A percentile compares a stretch with the other conserved stretches of the same genome.
Evolutionary conservation across 2,888 invertebrate genomes (phyloP).

Genomic region (Platycheirus albimanus): DNA sequence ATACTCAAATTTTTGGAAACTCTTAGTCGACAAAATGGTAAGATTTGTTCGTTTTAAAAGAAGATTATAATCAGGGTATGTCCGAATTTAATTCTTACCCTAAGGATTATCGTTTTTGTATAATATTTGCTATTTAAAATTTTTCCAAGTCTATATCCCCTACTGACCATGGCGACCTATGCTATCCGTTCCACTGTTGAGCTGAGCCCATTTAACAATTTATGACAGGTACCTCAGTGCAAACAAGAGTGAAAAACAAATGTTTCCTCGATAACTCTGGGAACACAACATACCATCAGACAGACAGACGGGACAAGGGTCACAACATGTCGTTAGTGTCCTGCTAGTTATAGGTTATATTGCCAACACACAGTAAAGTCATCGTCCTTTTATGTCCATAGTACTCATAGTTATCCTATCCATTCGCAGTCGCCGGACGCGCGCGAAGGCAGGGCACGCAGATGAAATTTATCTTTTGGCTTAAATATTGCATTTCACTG

Average conservation of each 20-base stretch:
- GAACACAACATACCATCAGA: conserved; percentile 13
- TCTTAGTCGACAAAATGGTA: no score
- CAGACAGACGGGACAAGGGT: not conserved
- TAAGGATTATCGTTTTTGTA: no score
- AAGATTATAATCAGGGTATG: no score
- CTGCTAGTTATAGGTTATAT: conserved; percentile 1
- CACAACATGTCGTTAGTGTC: conserved; percentile 5
- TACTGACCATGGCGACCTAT: not conserved
- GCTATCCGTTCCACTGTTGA: not conserved
- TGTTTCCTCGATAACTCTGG: conserved; percentile 34
- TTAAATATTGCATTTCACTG: conserved; percentile 47
- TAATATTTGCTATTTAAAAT: no score
- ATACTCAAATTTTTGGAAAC: no score
- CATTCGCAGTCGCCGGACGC: not conserved
- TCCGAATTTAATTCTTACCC: no score
- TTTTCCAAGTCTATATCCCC: no score
- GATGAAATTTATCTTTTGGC: conserved; percentile 36
- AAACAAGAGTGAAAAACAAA: conserved; percentile 28
- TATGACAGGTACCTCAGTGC: conserved; percentile 56
- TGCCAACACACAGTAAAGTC: conserved; percentile 1
- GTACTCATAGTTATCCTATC: not conserved
- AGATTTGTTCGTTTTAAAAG: no score
- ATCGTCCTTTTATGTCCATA: conserved; percentile 24
- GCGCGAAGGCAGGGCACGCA: not conserved
- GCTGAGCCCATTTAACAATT: conserved; percentile 49